Evolutionary conservation across 2,888 invertebrate species (phyloP).

Genomic region (Isotomurus palustris): DNA sequence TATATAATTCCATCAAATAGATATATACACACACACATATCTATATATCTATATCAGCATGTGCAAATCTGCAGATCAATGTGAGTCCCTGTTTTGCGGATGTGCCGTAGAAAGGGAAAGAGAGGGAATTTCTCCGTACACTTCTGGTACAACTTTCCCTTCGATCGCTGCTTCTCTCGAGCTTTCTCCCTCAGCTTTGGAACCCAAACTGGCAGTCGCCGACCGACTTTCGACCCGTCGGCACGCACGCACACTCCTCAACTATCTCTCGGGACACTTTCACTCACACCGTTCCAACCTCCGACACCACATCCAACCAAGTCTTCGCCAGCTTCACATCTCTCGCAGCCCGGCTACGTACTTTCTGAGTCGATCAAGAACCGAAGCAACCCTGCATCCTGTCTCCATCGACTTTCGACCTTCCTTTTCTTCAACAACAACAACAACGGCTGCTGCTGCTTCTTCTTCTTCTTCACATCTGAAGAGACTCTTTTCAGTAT

Average conservation of each 20-base stretch:
- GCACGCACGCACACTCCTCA: slow-evolving; percentile 10
- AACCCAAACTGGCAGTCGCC: slow-evolving; percentile 23
- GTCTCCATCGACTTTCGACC: background rate
- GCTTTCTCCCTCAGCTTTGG: background rate
- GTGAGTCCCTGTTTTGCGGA: slow-evolving; percentile 46
- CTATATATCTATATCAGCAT: slow-evolving; percentile 41
- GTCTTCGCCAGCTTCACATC: background rate
- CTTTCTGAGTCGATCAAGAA: no score
- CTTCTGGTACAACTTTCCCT: slow-evolving; percentile 14
- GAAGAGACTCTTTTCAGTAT: no score
- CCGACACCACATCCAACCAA: background rate
- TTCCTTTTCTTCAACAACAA: no score
- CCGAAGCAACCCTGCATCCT: background rate
- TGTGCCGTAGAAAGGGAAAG: slow-evolving; percentile 29
- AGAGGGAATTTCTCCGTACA: slow-evolving; percentile 3
- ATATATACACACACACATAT: no score
- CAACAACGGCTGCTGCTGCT: no score
- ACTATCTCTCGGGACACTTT: background rate
- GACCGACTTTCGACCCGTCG: slow-evolving; percentile 29
- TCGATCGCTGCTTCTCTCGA: slow-evolving; percentile 7
- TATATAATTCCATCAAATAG: no score
- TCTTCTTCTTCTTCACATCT: no score
- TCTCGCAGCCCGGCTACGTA: no score
- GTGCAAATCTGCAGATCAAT: slow-evolving; percentile 46
- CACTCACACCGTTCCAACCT: background rate